Percentiles rank a stretch among this genome's conserved stretches.
phyloP scores from a whole-genome alignment of 2,888 invertebrate genomes.

The Tipula vernalis region DNA sequence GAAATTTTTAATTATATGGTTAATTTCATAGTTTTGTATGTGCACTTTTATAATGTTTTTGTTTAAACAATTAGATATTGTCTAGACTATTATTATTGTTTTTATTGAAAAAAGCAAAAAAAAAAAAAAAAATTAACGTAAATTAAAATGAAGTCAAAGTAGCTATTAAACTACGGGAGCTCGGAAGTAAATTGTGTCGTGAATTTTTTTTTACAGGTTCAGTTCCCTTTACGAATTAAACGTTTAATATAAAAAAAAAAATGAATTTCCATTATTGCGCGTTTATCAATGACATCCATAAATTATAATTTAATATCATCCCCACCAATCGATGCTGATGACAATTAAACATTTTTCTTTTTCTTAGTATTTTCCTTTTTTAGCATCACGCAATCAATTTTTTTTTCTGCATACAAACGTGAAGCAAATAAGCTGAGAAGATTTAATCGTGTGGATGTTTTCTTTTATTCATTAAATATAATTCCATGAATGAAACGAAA shows the following conservation, averaged over 20 bases:
- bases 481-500: neutral
- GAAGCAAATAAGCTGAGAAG: neutral
- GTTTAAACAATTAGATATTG: neutral
- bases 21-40: neutral
- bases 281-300: neutral
- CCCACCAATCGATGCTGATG: neutral
- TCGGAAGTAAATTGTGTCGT: neutral
- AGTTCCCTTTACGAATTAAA: neutral
- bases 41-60: neutral
- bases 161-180: neutral
- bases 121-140: neutral
- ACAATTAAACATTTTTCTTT: neutral
- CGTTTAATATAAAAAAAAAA: neutral
- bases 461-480: neutral
- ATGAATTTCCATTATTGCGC: neutral
- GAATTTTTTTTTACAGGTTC: neutral
- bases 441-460: neutral
- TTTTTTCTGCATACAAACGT: neutral
- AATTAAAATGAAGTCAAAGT: neutral
- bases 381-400: neutral
- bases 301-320: constrained; percentile 9
- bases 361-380: neutral
- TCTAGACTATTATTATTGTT: neutral
- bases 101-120: neutral
- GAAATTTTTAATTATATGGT: neutral